Conservation (phyloP, 2,888 invertebrate genomes). For the Diogma glabrata region DNA sequence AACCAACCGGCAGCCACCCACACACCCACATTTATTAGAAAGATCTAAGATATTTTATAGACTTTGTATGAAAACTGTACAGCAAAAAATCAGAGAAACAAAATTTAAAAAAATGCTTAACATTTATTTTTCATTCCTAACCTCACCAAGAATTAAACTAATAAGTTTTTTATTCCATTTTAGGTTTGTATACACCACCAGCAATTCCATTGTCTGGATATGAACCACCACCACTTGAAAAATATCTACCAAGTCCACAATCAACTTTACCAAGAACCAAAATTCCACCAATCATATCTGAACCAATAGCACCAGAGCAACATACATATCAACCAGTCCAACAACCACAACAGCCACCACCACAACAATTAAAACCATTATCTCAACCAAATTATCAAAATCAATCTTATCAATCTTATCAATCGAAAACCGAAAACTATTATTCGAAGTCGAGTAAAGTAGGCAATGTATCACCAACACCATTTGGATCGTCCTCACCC, state of each 20-base stretch:
- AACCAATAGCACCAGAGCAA: slow-evolving; percentile 34
- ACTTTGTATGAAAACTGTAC: no score
- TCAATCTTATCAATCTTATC: slow-evolving; percentile 32
- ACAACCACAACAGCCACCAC: slow-evolving; percentile 14
- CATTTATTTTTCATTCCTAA: no score
- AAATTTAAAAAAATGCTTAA: no score
- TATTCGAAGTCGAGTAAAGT: slow-evolving; percentile 18
- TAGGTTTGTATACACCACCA: slow-evolving; percentile 34
- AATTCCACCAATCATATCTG: slow-evolving; percentile 39
- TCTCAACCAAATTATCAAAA: neutral
- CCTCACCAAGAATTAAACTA: neutral
- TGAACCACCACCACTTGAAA: slow-evolving; percentile 27
- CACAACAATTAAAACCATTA: slow-evolving; percentile 14
- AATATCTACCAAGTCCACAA: slow-evolving; percentile 35
- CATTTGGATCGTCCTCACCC: slow-evolving; percentile 17
- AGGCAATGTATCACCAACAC: slow-evolving; percentile 27
- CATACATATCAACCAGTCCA: slow-evolving; percentile 34
- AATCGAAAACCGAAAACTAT: slow-evolving; percentile 9
- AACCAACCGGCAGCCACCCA: no score
- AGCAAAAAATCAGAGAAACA: no score
- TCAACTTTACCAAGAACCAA: slow-evolving; percentile 34
- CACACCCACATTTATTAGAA: no score
- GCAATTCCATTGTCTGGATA: slow-evolving; percentile 34
- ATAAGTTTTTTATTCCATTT: slow-evolving; percentile 6
- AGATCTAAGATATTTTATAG: no score